Evolutionary conservation across 2,113 vertebrate species (phyloP), one percentile per base, ranked within the genome.

Genomic region (Butorides virescens): DNA sequence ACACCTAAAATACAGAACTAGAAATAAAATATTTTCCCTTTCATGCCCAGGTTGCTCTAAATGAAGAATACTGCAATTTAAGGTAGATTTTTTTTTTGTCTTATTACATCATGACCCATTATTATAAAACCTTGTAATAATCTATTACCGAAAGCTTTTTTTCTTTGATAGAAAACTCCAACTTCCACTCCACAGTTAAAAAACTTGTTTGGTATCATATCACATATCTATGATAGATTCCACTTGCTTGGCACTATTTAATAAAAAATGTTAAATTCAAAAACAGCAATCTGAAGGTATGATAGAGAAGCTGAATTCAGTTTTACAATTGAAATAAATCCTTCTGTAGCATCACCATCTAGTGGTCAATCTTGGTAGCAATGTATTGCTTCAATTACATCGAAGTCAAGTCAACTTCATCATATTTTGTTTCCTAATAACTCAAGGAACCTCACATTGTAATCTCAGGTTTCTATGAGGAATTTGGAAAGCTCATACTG

Each of bases 361-460:
- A n/a, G 95, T 42, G 95, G 92, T 6, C 65, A 5, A 5, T 3
- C 10, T 10, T 15, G 37, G 49, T 42, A 66, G 52, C 32, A 27
- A 21, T 1, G 8, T 4, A 34, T 5, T 37, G 42, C 73, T 74
- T 56, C 61, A 36, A 23, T 16, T 46, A 19, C 34, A 52, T 13
- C 27, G 18, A 65, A 32, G 14, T 22, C 59, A 53, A 27, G 22
- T 66, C 46, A 70, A 26, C 15, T 30, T 22, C 3, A 50, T 16
- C 34, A 10, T 27, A 10, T 18, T 36, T 70, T 56, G 11, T 29
- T 16, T 9, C 47, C 0, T 2, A 53, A 29, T 6, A n/a, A 5
- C 34, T 32, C 55, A 4, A 16, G 15, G 27, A 21, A 62, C 5
- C 4, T 36, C 2, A 0, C 23, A 1, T 0, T 7, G 8, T 17